A percentile compares a stretch with the other conserved stretches of the same genome.
These are phyloP conservation scores for Drosophila auraria DNA, from an alignment of 1,140 invertebrate species.

Conservation along the genomic window DNA sequence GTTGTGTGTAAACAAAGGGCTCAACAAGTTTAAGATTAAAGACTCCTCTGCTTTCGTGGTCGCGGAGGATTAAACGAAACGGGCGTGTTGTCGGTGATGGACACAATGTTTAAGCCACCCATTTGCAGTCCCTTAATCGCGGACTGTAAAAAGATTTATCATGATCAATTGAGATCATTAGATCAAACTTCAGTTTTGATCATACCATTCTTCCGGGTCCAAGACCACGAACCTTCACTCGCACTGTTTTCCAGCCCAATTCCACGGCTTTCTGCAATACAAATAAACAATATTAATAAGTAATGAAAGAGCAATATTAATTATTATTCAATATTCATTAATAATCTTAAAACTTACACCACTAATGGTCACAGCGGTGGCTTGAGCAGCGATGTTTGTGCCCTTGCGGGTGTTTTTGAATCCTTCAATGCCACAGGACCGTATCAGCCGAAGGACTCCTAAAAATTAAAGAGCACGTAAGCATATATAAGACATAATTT, in stretches of 20 bases:
- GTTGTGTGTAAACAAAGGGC: not conserved
- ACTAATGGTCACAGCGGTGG: slow-evolving; percentile 90
- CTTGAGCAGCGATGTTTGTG: slow-evolving; percentile 97
- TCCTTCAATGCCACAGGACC: slow-evolving; percentile 95
- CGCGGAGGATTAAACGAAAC: slow-evolving; percentile 92
- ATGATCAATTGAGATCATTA: not conserved
- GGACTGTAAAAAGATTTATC: slow-evolving; percentile 87
- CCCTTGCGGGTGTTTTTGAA: slow-evolving; percentile 98
- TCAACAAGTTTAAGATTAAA: slow-evolving; percentile 86
- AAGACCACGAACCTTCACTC: slow-evolving; percentile 91
- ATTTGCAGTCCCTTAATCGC: slow-evolving; percentile 97
- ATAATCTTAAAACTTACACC: slow-evolving; percentile 47
- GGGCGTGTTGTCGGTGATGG: slow-evolving; percentile 94
- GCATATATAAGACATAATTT: not conserved
- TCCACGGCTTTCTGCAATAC: slow-evolving; percentile 89
- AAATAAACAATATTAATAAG: too few species aligned
- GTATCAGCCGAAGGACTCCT: slow-evolving; percentile 87
- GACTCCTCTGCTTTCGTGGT: slow-evolving; percentile 90
- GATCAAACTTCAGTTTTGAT: not conserved
- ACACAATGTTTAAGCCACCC: slow-evolving; percentile 94
- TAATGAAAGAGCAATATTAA: too few species aligned
- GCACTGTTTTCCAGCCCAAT: slow-evolving; percentile 90
- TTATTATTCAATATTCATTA: too few species aligned
- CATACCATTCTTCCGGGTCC: slow-evolving; percentile 94
- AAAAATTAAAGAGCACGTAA: not conserved